Evolutionary conservation across 2,797 vertebrate genomes (phyloP), one percentile per base, ranked within the genome.

Genomic region (Sebastes aleutianus): DNA sequence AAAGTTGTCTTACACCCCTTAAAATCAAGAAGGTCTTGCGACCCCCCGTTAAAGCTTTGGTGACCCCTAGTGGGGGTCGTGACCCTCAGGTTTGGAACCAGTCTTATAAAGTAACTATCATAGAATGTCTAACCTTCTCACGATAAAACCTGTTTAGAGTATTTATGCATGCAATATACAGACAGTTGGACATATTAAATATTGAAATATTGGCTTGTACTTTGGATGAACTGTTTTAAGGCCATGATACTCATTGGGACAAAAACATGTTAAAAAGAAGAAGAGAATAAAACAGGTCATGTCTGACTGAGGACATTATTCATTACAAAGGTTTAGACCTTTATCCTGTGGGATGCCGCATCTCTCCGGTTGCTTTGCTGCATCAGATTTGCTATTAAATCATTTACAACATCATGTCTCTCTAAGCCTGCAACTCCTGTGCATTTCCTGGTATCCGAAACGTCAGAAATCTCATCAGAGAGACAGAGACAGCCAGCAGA

Each of bases 301-400:
- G 22, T 67, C 54, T 72, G 31, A 62, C 18, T 32, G 16, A 76
- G 39, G 56, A 34, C n/a, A 69, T 54, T 24, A 76, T 31, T 62
- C 70, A 22, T 50, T 20, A 29, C 27, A 72, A 54, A 54, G 32
- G 29, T 63, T 73, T 54, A 31, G 43, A 39, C 56, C 32, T 70
- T 67, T 47, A 43, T 71, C 56, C 8, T 27, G 12, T 29, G 36
- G 26, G 65, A 79, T 20, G 9, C 34, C 64, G 14, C 29, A 63
- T 63, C 39, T 56, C 53, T 74, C 34, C 8, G 29, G 34, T 62
- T 84, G 70, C 27, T 16, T 64, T 62, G 14, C 34, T 80, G 67
- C 87, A 83, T 93, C 87, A 79, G 84, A 88, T 66, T 6, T 82
- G 31, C 78, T 88, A 69, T 91, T 92, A 90, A 90, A 91, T 92